Base-by-base conservation (phyloP, 2,113 vertebrate genomes). In the Eupsittula cactorum region DNA sequence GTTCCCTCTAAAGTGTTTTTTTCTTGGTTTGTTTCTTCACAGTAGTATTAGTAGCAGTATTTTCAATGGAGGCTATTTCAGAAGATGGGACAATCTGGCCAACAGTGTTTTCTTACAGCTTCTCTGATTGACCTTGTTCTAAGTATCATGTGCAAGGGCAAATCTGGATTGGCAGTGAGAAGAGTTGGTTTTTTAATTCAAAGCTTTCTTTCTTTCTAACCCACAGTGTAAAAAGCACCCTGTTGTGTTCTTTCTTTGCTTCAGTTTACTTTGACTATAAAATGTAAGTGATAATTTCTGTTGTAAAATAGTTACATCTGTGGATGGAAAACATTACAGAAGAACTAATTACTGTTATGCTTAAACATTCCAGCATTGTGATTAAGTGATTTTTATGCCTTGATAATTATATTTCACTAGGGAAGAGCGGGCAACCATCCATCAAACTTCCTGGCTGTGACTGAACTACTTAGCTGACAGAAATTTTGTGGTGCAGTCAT, bases 401-500 rank as follows among this genome's bases (percentile, higher is more conserved):
- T 82, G 64, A 86, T 88, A 93, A 96, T 96, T 90, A 74, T 79
- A 90, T 95, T 96, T 93, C 86, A 78, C 73, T 60, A 60, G 33
- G 76, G 39, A 92, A 88, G 82, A 88, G 76, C 78, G 80, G 80
- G 93, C 88, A 96, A 86, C 46, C 73, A 93, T 96, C 95, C 93
- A 94, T 97, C 96, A 97, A 97, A 96, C 94, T 95, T 97, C 78
- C 93, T 97, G 96, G 85, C 95, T 97, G 91, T 28, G 9, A 81
- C 95, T 96, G 95, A 97, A 97, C 96, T 97, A 97, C 95, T 97
- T 95, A 92, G 94, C 94, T 78, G 73, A 93, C 76, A 93, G 82
- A 88, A 95, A 90, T 86, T 83, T 90, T 93, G 88, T 93, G 93
- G 93, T 97, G 91, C 86, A 97, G 95, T 95, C 97, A 98, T 98